Percentiles rank a stretch among this genome's conserved stretches.
These are phyloP conservation scores for Morbakka virulenta DNA, from an alignment of 30 jellyfish, hydroid and myxozoan species.

Conservation along the genomic window DNA sequence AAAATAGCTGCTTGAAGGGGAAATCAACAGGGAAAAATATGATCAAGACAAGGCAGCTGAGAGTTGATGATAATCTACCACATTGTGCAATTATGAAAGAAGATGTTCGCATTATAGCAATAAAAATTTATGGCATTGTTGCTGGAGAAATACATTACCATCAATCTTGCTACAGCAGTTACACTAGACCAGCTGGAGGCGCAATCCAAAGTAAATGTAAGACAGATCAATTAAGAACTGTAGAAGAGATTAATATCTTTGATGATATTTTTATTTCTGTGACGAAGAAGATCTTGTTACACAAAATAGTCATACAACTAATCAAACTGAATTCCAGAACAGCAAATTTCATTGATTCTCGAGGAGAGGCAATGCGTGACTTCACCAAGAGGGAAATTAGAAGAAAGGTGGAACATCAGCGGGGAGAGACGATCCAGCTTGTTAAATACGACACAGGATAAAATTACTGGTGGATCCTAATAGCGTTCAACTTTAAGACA, in stretches of 20 bases:
- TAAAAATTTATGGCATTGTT: slow-evolving; percentile 6
- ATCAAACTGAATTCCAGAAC: not conserved
- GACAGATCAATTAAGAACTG: no score
- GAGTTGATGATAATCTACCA: slow-evolving; percentile 10
- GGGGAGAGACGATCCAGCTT: not conserved
- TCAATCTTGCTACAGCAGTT: slow-evolving; percentile 2
- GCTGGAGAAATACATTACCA: slow-evolving; percentile 11
- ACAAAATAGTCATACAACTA: slow-evolving; percentile 1
- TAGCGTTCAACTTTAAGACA: not conserved
- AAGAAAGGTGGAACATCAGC: not conserved
- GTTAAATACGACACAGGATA: slow-evolving; percentile 5
- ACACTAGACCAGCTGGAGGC: not conserved
- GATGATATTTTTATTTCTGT: not conserved
- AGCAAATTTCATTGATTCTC: not conserved
- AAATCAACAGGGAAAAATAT: not conserved
- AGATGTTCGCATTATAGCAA: slow-evolving; percentile 8
- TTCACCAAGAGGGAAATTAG: not conserved
- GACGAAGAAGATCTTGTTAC: not conserved
- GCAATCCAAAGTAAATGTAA: no score
- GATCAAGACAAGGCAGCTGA: not conserved
- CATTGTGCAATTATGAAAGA: slow-evolving; percentile 6
- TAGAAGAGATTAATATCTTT: no score
- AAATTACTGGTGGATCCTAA: slow-evolving; percentile 3
- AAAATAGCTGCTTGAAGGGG: slow-evolving; percentile 7
- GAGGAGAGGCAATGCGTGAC: slow-evolving; percentile 5